Evolutionary conservation across 2,888 invertebrate genomes (phyloP).

Genomic region (Synergus japonicus): DNA sequence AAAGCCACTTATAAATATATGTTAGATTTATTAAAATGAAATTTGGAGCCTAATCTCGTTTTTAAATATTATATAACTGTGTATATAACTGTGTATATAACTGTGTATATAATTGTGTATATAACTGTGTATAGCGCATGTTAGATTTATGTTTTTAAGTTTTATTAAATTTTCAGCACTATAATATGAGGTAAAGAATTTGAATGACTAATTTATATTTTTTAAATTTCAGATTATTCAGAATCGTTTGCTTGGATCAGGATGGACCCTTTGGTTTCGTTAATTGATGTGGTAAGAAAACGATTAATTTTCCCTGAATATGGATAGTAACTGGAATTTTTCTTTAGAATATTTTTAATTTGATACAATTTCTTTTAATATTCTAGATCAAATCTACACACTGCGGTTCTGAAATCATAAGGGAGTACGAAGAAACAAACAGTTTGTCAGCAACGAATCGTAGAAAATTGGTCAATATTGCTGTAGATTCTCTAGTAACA

Average conservation of each 20-base stretch:
- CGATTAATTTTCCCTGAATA: background rate
- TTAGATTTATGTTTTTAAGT: background rate
- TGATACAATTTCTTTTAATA: background rate
- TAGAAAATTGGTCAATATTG: conserved; percentile 40
- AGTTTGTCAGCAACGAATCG: conserved; percentile 15
- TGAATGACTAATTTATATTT: background rate
- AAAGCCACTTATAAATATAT: background rate
- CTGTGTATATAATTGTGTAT: background rate
- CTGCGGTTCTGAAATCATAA: background rate
- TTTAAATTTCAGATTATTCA: conserved; percentile 9
- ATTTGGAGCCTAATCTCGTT: background rate
- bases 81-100: background rate
- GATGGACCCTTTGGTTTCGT: background rate
- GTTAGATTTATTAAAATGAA: background rate
- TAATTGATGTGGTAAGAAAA: conserved; percentile 30
- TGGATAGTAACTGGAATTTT: background rate
- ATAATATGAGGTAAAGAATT: background rate
- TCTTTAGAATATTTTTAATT: background rate
- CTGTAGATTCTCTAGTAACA: conserved; percentile 28
- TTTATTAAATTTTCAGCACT: background rate
- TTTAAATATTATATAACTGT: background rate
- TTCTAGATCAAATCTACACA: conserved; percentile 11
- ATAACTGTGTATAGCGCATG: background rate
- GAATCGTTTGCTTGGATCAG: background rate
- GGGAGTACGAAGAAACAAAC: conserved; percentile 17